phyloP scores from a whole-genome alignment of 2,888 invertebrate genomes.

The Cepaea hortensis region DNA sequence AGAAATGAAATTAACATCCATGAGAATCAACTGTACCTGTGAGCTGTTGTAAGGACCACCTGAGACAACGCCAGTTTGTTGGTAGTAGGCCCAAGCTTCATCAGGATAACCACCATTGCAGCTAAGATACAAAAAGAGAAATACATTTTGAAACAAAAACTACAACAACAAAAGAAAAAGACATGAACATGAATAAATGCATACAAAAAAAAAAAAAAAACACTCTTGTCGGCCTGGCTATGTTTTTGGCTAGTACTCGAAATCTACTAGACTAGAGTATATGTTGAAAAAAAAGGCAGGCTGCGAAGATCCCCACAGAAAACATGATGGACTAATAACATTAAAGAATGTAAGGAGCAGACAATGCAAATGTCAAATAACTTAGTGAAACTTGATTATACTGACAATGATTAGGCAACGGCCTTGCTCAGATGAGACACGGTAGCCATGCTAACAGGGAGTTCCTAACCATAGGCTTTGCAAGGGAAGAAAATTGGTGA shows the following conservation, averaged over 20 bases:
- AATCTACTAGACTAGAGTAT: neutral
- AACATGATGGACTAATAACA: too few relatives aligned
- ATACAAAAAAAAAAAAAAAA: neutral
- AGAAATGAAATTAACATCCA: neutral
- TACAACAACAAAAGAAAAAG: neutral
- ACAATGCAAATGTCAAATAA: too few relatives aligned
- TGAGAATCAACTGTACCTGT: slow-evolving; percentile 66
- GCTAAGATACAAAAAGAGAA: neutral
- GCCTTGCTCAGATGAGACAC: too few relatives aligned
- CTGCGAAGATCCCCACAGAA: too few relatives aligned
- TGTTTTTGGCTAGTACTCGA: neutral
- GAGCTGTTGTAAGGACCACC: slow-evolving; percentile 87
- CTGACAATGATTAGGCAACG: too few relatives aligned
- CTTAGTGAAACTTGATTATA: too few relatives aligned
- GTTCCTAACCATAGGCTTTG: too few relatives aligned
- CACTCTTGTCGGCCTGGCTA: too few relatives aligned
- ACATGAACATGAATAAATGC: neutral
- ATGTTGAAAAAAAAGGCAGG: neutral
- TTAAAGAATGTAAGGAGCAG: too few relatives aligned
- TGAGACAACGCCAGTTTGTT: slow-evolving; percentile 88
- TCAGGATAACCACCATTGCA: slow-evolving; percentile 87
- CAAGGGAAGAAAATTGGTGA: too few relatives aligned
- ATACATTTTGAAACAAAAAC: neutral
- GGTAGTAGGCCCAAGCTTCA: slow-evolving; percentile 92
- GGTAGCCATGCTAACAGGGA: too few relatives aligned